Evolutionary conservation across 2,113 vertebrate genomes (phyloP).

Genomic region (Pachyramphus minor): DNA sequence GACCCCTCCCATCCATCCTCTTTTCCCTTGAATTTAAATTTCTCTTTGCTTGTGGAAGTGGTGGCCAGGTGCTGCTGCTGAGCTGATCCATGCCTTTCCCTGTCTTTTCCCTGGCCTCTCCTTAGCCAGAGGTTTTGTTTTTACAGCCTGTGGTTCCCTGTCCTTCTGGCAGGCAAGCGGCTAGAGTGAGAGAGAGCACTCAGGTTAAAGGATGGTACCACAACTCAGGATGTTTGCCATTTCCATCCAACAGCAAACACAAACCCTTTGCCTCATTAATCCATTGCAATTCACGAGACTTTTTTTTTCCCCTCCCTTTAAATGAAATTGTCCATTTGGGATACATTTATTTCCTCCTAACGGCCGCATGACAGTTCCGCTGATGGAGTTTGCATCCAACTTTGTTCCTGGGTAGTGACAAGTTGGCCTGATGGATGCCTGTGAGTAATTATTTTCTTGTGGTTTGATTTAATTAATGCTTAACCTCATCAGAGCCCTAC

Average conservation of each 20-base stretch:
- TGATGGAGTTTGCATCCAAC: conserved; percentile 72
- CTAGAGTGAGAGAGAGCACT: conserved; percentile 33
- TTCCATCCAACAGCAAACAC: conserved; percentile 69
- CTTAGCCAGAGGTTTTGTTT: background rate
- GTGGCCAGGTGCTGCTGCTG: accelerated
- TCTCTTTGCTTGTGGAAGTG: accelerated
- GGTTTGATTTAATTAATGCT: conserved; percentile 75
- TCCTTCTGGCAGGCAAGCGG: background rate
- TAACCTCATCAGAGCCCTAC: conserved; percentile 72
- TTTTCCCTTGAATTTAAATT: background rate
- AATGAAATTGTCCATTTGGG: conserved; percentile 78
- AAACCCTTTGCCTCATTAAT: conserved; percentile 78
- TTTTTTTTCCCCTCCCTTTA: background rate
- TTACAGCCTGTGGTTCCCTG: conserved; percentile 41
- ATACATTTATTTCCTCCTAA: conserved; percentile 78
- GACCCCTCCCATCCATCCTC: background rate
- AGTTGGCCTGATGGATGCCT: conserved; percentile 67
- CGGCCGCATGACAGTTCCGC: conserved; percentile 65
- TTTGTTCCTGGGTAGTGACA: conserved; percentile 71
- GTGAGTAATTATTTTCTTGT: conserved; percentile 71
- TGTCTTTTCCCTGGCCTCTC: background rate
- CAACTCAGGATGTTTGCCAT: conserved; percentile 61
- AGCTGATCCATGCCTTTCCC: background rate
- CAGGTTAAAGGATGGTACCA: conserved; percentile 69
- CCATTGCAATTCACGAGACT: conserved; percentile 58